Conservation (phyloP, 2,797 vertebrate species). For the Mallotus villosus region DNA sequence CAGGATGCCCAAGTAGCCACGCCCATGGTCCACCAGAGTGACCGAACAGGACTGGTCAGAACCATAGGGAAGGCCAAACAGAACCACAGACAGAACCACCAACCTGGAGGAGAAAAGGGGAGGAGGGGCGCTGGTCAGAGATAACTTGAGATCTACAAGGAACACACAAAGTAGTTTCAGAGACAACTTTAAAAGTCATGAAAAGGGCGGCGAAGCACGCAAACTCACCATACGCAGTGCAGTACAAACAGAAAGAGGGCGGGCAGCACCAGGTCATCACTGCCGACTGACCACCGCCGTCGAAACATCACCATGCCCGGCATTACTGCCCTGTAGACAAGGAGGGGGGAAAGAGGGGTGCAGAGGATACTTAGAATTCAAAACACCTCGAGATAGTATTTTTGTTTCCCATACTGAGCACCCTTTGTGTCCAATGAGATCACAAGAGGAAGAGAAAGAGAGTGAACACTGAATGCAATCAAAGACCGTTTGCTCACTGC, state of each 20-base stretch:
- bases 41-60: conserved; percentile 91
- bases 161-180: neutral
- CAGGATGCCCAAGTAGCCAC: conserved; percentile 96
- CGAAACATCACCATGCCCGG: conserved; percentile 99
- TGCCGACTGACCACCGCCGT: conserved; percentile 99
- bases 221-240: conserved; percentile 93
- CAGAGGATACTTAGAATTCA: neutral
- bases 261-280: conserved; percentile 99
- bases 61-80: conserved; percentile 93
- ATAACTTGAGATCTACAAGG: neutral
- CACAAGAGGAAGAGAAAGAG: neutral
- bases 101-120: conserved; percentile 75
- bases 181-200: no score
- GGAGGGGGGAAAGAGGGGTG: conserved; percentile 15
- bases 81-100: conserved; percentile 96
- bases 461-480: neutral
- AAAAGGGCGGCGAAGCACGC: conserved; percentile 4
- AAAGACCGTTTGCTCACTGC: neutral
- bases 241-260: conserved; percentile 97
- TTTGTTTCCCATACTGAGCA: neutral
- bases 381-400: neutral
- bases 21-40: conserved; percentile 96
- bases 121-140: neutral
- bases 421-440: neutral
- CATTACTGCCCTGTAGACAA: conserved; percentile 82